Evolutionary conservation across 2,113 vertebrate species (phyloP).

Genomic region (Callipepla squamata): DNA sequence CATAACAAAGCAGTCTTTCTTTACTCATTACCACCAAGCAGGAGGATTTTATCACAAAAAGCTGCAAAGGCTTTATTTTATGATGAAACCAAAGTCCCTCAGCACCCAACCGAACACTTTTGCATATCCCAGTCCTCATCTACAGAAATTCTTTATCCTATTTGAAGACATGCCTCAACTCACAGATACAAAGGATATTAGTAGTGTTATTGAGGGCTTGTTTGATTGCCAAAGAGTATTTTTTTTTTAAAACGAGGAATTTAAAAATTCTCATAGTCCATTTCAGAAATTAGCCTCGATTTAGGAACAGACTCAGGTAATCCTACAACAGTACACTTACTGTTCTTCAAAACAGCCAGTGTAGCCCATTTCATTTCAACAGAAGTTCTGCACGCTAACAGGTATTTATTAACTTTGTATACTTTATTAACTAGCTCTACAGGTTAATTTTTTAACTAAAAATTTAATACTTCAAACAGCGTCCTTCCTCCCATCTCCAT

Average conservation of each 20-base stretch:
- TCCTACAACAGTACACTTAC: background rate
- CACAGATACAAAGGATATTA: accelerated
- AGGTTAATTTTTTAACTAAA: background rate
- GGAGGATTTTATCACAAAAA: background rate
- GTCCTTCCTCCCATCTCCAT: background rate
- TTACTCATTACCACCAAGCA: background rate
- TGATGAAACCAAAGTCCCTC: background rate
- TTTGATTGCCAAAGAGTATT: background rate
- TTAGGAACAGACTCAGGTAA: background rate
- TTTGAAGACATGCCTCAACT: background rate
- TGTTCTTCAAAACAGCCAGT: background rate
- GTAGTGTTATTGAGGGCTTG: background rate
- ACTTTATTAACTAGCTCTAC: background rate
- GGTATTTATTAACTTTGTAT: background rate
- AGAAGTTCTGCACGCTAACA: background rate
- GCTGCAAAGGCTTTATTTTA: background rate
- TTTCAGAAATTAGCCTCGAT: background rate
- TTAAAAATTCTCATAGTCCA: background rate
- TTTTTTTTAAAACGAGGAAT: background rate
- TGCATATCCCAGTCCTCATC: background rate
- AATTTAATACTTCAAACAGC: background rate
- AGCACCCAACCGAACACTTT: background rate
- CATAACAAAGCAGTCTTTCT: background rate
- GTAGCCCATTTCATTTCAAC: background rate
- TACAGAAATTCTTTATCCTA: background rate